Evolutionary conservation across 1,140 invertebrate genomes (phyloP).

Genomic region (Danaus plexippus): DNA sequence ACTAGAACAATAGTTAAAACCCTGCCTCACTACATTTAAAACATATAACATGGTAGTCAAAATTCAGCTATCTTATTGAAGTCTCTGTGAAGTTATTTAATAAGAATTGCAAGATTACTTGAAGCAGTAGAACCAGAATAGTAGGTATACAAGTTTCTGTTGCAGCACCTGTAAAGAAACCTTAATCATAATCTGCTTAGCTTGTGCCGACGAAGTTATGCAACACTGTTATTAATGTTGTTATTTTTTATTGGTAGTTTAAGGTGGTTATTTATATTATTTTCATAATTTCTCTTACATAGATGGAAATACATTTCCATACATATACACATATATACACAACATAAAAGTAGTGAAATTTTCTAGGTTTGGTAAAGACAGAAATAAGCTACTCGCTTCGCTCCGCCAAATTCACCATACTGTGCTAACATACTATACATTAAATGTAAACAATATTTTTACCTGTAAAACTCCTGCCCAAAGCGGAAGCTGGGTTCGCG

Average conservation of each 20-base stretch:
- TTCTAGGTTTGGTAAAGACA: too few relatives aligned
- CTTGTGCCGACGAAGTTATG: background rate
- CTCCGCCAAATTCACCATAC: too few relatives aligned
- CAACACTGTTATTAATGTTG: background rate
- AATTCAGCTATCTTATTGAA: conserved; percentile 59
- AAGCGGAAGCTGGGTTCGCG: conserved; percentile 64
- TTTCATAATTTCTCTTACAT: conserved; percentile 2
- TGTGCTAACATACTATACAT: too few relatives aligned
- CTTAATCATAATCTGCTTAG: conserved; percentile 2
- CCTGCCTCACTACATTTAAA: conserved; percentile 32
- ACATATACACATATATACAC: too few relatives aligned
- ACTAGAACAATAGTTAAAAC: conserved; percentile 26
- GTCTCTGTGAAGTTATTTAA: conserved; percentile 47
- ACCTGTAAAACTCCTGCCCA: conserved; percentile 69
- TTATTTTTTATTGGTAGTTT: background rate
- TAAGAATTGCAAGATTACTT: conserved; percentile 47
- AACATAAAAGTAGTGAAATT: too few relatives aligned
- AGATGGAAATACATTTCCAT: conserved; percentile 4
- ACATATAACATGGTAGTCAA: conserved; percentile 9
- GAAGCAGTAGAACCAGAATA: conserved; percentile 45
- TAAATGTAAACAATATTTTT: conserved; percentile 10
- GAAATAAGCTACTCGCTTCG: too few relatives aligned
- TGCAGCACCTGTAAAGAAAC: conserved; percentile 43
- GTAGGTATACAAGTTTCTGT: conserved; percentile 50
- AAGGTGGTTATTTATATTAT: conserved; percentile 14